Conservation (phyloP, 2,888 invertebrate species). For the Orchesellides sinensis region DNA sequence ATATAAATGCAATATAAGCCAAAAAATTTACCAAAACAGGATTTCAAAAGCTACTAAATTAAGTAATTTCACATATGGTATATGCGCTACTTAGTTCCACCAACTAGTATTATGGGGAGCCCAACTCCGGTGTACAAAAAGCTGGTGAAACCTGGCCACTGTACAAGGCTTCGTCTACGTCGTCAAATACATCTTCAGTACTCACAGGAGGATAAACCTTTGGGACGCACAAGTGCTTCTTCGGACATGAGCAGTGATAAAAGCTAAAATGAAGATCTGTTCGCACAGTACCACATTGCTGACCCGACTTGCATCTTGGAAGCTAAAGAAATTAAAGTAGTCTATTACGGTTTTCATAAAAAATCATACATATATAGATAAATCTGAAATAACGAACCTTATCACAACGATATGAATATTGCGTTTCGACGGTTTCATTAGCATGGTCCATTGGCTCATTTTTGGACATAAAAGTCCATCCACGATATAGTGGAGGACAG, state of each 20-base stretch:
- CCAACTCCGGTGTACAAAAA: conserved; percentile 55
- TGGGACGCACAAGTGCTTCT: conserved; percentile 81
- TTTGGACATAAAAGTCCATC: conserved; percentile 54
- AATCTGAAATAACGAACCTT: conserved; percentile 60
- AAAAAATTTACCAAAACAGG: too few species aligned
- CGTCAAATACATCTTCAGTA: conserved; percentile 41
- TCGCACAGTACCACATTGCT: conserved; percentile 82
- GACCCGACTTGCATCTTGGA: conserved; percentile 79
- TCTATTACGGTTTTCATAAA: not conserved
- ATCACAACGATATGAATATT: conserved; percentile 78
- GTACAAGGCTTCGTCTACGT: conserved; percentile 62
- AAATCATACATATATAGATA: not conserved
- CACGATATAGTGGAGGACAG: conserved; percentile 78
- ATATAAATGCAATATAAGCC: too few species aligned
- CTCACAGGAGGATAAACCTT: conserved; percentile 74
- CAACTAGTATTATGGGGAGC: too few species aligned
- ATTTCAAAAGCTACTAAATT: too few species aligned
- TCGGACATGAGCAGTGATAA: conserved; percentile 82
- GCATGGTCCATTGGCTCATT: conserved; percentile 50
- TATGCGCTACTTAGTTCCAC: too few species aligned
- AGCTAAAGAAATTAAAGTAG: conserved; percentile 76
- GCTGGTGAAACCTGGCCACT: conserved; percentile 59
- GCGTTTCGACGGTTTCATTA: conserved; percentile 75
- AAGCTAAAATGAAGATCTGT: conserved; percentile 81
- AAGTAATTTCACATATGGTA: too few species aligned